Evolutionary conservation across 2,113 vertebrate genomes (phyloP).

Genomic region (Hyperopisus bebe): DNA sequence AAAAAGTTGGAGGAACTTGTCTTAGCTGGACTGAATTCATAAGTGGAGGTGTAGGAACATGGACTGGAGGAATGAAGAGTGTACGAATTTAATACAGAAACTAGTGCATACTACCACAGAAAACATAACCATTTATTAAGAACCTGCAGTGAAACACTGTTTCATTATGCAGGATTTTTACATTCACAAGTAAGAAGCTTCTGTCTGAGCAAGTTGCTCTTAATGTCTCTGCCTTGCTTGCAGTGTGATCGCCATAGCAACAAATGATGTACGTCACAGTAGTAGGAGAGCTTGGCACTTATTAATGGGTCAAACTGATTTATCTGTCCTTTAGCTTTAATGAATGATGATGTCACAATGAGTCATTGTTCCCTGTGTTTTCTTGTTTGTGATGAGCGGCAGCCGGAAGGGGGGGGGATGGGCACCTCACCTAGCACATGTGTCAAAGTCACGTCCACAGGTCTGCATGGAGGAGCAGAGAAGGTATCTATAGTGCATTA

Average conservation of each 20-base stretch:
- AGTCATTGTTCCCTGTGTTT: not conserved
- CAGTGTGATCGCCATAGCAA: not conserved
- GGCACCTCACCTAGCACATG: not conserved
- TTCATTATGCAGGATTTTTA: not conserved
- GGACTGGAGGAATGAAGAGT: not conserved
- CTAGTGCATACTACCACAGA: not conserved
- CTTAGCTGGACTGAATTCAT: not conserved
- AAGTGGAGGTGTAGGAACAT: not conserved
- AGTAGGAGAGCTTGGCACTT: not conserved
- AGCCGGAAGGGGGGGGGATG: not conserved
- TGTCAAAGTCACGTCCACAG: not conserved
- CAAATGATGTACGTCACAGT: not conserved
- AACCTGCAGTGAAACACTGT: not conserved
- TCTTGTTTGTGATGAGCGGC: not conserved
- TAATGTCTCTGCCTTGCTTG: not conserved
- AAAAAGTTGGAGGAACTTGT: not conserved
- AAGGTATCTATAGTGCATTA: no score
- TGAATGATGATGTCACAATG: not conserved
- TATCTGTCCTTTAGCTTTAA: not conserved
- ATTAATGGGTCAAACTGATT: slow-evolving; percentile 1
- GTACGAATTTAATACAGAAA: not conserved
- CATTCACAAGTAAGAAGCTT: slow-evolving; percentile 1
- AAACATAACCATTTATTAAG: not conserved
- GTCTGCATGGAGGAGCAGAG: not conserved
- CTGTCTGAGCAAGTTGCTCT: not conserved